These are phyloP conservation scores for Blennius ocellaris DNA, from an alignment of 2,113 vertebrate species.

Conservation along the genomic window DNA sequence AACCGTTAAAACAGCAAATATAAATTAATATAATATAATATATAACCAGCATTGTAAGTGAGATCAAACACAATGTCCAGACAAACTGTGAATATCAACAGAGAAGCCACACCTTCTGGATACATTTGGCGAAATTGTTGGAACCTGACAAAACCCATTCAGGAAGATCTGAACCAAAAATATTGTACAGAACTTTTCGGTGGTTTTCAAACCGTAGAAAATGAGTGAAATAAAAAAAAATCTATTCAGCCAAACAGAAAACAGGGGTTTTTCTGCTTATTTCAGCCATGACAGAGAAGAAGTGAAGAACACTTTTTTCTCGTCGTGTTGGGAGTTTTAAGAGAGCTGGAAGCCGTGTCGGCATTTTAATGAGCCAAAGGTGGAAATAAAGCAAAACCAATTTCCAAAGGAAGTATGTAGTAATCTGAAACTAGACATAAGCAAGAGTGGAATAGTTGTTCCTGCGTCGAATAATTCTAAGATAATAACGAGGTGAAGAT, in stretches of 20 bases:
- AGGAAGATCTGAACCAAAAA: conserved; percentile 22
- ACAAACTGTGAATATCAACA: conserved; percentile 4
- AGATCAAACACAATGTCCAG: conserved; percentile 16
- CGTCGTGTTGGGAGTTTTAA: no score
- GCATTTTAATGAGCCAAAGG: neutral
- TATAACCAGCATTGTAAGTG: conserved; percentile 16
- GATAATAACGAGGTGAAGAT: conserved; percentile 9
- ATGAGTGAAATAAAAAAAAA: no score
- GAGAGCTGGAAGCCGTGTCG: no score
- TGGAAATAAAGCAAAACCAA: neutral
- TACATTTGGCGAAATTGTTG: conserved; percentile 4
- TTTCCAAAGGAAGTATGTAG: conserved; percentile 5
- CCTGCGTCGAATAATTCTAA: neutral
- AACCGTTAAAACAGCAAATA: conserved; percentile 37
- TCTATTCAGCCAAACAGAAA: no score
- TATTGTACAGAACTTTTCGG: neutral
- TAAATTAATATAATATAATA: conserved; percentile 38
- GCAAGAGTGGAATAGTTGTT: neutral
- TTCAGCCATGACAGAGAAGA: no score
- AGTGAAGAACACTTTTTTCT: no score
- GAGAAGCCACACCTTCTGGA: conserved; percentile 1
- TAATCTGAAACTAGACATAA: neutral
- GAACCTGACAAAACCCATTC: conserved; percentile 1
- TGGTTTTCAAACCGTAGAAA: neutral
- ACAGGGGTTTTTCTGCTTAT: no score